Evolutionary conservation across 2,113 vertebrate species (phyloP), one percentile per base, ranked within the genome.

Genomic region (Pontoporia blainvillei): DNA sequence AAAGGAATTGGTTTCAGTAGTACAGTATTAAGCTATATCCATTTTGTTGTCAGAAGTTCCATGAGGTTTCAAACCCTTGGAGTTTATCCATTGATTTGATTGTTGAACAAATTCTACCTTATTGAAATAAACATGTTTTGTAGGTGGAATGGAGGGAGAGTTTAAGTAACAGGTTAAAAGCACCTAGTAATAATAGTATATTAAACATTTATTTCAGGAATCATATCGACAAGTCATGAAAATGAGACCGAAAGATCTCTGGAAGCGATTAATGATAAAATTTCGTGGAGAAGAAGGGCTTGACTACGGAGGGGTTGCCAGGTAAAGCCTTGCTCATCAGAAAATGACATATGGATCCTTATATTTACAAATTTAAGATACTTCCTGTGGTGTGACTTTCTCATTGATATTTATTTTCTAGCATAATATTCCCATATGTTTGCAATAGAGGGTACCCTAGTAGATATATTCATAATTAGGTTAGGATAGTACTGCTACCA

Each of bases 171-270:
- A 83, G 78, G 15, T 69, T 94, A 92, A 92, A 96, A 94, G 54
- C 23, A 79, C 62, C 34, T 97, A 72, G 67, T 92, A 72, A 66
- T 86, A 79, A 89, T 85, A 83, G 4, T 64, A 49, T 95, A 78
- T 91, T 91, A 25, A 92, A 69, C 27, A 69, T 54, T 95, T 44
- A 98, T 98, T 90, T 27, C 97, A 99, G 99, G 99, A 99, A 96
- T 99, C 99, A 2, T 99, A 99, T 96, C 99, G 99, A 83, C 99
- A 99, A 97, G 99, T 99, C 98, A 99, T 99, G 99, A 99, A 99
- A 98, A 99, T 99, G 99, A 99, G 99, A 98, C 99, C 99, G 29
- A 99, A 99, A 98, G 99, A 99, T 98, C 97, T 99, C 75, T 99
- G 99, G 99, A 99, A 99, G 97, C 99, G 99, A 98, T 98, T 99